Evolutionary conservation across 92 coral and sea anemone species (phyloP).

Genomic region (Epizoanthus ramosus): DNA sequence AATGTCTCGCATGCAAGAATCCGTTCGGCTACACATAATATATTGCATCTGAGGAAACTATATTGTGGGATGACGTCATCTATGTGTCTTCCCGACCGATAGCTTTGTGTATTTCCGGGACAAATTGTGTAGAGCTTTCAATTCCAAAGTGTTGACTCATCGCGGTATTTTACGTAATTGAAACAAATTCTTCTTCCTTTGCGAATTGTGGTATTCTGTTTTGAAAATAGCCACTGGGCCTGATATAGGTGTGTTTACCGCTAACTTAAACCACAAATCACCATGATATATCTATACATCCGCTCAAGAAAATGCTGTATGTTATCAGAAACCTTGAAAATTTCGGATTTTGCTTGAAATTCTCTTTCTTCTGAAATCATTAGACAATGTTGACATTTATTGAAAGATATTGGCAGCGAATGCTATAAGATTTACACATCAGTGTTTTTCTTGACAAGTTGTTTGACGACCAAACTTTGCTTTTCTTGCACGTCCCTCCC

Average conservation of each 20-base stretch:
- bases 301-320: too few species aligned
- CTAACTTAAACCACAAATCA: too few species aligned
- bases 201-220: background rate
- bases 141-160: conserved; percentile 29
- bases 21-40: too few species aligned
- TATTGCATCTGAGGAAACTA: too few species aligned
- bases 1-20: too few species aligned
- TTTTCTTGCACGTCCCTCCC: background rate
- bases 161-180: background rate
- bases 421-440: background rate
- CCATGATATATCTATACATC: too few species aligned
- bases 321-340: too few species aligned
- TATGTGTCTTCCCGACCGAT: background rate
- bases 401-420: background rate
- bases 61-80: conserved; percentile 5
- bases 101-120: background rate
- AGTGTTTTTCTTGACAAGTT: background rate
- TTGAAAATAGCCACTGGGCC: too few species aligned
- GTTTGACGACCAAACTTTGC: too few species aligned
- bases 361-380: too few species aligned
- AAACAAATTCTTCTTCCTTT: conserved; percentile 6
- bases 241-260: too few species aligned
- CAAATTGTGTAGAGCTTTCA: background rate
- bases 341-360: too few species aligned
- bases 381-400: background rate